Conservation (phyloP, 2,113 vertebrate species). For the Erythrocercus mccallii region DNA sequence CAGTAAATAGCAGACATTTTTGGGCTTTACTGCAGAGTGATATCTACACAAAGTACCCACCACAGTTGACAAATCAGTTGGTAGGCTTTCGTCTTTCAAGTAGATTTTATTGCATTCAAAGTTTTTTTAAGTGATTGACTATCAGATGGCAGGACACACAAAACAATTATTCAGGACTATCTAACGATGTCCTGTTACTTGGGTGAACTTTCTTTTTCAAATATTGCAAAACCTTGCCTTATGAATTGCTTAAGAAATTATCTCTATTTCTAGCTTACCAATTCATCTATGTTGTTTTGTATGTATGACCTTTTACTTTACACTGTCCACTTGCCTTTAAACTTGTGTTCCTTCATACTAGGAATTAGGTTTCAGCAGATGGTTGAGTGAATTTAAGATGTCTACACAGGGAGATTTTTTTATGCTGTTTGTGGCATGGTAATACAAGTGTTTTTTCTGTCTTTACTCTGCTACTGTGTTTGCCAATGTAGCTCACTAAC, state of each 20-base stretch:
- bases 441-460: not conserved
- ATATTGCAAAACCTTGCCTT: not conserved
- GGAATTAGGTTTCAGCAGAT: not conserved
- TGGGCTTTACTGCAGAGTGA: not conserved
- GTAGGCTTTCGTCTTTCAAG: not conserved
- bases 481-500: not conserved
- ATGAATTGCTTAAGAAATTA: not conserved
- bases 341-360: not conserved
- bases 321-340: not conserved
- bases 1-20: not conserved
- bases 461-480: not conserved
- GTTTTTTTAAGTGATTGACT: not conserved
- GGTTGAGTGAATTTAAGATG: not conserved
- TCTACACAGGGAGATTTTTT: not conserved
- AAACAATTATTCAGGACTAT: not conserved
- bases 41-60: not conserved
- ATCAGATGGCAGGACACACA: not conserved
- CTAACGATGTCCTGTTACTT: not conserved
- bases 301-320: not conserved
- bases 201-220: not conserved
- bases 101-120: not conserved
- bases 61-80: not conserved
- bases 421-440: not conserved
- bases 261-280: not conserved
- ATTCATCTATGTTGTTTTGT: accelerated